These are phyloP conservation scores for Forpus xanthops DNA, from an alignment of 2,797 vertebrate genomes.

Conservation along the genomic window DNA sequence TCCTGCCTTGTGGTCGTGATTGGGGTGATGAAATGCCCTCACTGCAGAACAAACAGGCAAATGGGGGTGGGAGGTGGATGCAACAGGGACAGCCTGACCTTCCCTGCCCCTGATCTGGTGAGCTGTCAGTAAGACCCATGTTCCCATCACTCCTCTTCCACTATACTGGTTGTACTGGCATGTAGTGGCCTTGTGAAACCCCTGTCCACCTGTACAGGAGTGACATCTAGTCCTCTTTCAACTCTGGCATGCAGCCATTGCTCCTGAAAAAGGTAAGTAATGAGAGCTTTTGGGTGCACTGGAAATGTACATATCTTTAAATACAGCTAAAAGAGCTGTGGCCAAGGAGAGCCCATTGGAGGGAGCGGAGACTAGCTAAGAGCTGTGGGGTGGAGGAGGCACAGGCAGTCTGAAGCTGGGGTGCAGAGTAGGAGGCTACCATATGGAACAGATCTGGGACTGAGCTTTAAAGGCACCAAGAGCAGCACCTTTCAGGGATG, in stretches of 20 bases:
- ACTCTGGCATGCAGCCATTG: background rate
- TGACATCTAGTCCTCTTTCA: fast-evolving
- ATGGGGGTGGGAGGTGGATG: background rate
- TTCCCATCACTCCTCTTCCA: background rate
- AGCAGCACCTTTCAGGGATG: background rate
- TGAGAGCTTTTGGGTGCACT: background rate
- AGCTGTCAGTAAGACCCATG: background rate
- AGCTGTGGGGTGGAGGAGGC: background rate
- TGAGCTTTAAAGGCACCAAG: background rate
- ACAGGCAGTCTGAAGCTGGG: background rate
- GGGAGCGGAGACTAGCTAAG: fast-evolving
- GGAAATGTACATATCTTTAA: background rate
- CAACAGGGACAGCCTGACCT: background rate
- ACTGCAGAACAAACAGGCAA: background rate
- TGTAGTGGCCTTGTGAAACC: background rate
- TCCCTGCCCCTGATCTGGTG: background rate
- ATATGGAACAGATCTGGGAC: background rate
- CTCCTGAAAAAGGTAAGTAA: background rate
- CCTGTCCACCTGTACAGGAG: background rate
- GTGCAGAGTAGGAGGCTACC: background rate
- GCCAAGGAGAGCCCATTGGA: background rate
- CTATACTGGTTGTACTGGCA: too few species aligned
- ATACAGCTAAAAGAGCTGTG: background rate
- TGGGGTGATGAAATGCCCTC: background rate
- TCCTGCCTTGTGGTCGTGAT: background rate